phyloP scores from a whole-genome alignment of 2,113 vertebrate genomes.

The Ptyas mucosa region DNA sequence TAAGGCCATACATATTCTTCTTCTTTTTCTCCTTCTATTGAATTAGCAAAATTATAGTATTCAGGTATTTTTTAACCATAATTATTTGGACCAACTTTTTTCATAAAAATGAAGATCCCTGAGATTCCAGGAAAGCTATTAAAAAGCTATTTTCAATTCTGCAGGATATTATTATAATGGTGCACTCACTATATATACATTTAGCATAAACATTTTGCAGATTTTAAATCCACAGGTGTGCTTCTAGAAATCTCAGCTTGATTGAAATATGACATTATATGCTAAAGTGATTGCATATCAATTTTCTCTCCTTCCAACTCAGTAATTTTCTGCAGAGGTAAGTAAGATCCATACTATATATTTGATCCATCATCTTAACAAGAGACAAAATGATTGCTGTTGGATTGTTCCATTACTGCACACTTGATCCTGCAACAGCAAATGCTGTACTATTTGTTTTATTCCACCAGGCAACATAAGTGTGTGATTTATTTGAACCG shows the following conservation, averaged over 20 bases:
- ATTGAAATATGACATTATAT: neutral
- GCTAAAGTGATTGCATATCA: neutral
- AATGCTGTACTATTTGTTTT: neutral
- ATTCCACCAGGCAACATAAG: neutral
- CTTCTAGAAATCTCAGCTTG: neutral
- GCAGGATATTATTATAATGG: neutral
- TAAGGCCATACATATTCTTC: neutral
- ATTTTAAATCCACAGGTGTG: neutral
- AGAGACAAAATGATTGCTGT: neutral
- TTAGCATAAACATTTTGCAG: neutral
- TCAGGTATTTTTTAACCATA: neutral
- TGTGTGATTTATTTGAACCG: neutral
- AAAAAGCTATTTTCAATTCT: neutral
- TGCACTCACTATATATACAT: neutral
- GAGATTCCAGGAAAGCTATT: neutral
- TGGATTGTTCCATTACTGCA: too few species aligned
- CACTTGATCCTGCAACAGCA: neutral
- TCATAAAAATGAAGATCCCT: neutral
- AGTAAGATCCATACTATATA: neutral
- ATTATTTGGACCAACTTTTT: neutral
- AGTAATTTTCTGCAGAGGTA: neutral
- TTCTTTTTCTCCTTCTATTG: neutral
- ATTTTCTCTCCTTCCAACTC: neutral
- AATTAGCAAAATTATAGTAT: neutral
- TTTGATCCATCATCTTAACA: neutral